Evolutionary conservation across 2,113 vertebrate species (phyloP).

Genomic region (Mystacornis crossleyi): DNA sequence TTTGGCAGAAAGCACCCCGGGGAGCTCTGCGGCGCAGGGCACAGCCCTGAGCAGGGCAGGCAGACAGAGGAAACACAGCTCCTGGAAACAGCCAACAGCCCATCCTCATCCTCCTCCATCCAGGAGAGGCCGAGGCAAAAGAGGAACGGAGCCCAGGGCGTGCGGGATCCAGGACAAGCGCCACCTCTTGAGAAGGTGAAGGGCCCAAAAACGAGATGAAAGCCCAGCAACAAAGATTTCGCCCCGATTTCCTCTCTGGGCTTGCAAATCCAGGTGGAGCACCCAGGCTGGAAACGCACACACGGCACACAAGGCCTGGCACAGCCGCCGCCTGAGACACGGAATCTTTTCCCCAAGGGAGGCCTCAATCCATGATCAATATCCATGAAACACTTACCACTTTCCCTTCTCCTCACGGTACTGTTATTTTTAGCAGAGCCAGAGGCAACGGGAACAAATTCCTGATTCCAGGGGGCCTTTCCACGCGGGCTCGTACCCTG

Average conservation of each 20-base stretch:
- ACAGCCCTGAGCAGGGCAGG: background rate
- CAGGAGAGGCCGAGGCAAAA: background rate
- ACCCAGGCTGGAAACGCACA: background rate
- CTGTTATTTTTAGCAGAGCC: constrained; percentile 15
- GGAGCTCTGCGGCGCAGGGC: background rate
- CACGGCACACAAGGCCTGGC: fast-evolving
- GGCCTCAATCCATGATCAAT: background rate
- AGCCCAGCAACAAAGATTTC: background rate
- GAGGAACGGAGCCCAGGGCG: fast-evolving
- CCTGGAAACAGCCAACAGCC: fast-evolving
- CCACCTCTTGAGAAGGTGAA: background rate
- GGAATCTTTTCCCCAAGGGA: background rate
- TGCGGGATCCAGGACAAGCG: fast-evolving
- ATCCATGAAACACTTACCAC: background rate
- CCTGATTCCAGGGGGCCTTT: background rate
- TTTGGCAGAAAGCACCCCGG: background rate
- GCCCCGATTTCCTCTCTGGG: background rate
- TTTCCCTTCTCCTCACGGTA: background rate
- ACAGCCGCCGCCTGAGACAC: background rate
- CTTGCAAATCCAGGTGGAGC: background rate
- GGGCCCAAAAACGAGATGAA: background rate
- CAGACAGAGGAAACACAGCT: background rate
- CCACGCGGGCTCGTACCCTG: background rate
- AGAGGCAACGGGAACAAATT: background rate
- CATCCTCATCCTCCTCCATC: background rate